Base-by-base conservation (phyloP, 1,140 invertebrate genomes). In the Araneus ventricosus region DNA sequence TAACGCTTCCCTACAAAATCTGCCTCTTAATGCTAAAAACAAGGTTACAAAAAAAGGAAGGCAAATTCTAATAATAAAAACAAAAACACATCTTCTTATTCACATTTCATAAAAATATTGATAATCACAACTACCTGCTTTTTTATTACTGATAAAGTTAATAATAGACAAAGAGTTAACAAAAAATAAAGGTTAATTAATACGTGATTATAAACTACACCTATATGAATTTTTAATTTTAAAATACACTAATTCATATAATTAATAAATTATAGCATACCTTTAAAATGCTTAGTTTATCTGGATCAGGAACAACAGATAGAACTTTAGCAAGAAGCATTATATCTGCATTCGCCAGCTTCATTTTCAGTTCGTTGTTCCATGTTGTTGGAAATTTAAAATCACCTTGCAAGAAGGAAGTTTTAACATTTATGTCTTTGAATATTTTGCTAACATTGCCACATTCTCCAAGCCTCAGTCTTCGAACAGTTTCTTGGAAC, bases 401-500 rank as follows among this genome's bases (percentile, higher is more conserved):
- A 59, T 79, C 88, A 30, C 61, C 88, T 24, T 57, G 41, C 14
- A 52, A 5, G 30, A 90, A 90, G 1, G n/a, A 37, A 5, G 75
- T 27, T 4, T 30, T 80, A 1, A 80, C 52, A 4, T 84, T 45
- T 37, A 90, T 5, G 17, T 90, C 88, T 22, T 34, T 52, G n/a
- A 90, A 90, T 30, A 90, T 59, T 24, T 30, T 37, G 39, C 88
- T 80, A 3, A 67, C 88, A 39, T 90, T 90, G 22, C 88, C 70
- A 37, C 41, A 80, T 37, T 80, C 52, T 4, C 70, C 88, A 59
- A 67, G 14, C 2, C 45, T 52, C 70, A 90, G 2, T 14, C 45
- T 14, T 10, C 63, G 20, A n/a, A 52, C 30, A 6, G 88, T 80
- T 59, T 80, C 75, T 37, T 34, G 14, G 6, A 90, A 52, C 7